Base-by-base conservation (phyloP, 2,888 invertebrate species). In the Junonia oenone region DNA sequence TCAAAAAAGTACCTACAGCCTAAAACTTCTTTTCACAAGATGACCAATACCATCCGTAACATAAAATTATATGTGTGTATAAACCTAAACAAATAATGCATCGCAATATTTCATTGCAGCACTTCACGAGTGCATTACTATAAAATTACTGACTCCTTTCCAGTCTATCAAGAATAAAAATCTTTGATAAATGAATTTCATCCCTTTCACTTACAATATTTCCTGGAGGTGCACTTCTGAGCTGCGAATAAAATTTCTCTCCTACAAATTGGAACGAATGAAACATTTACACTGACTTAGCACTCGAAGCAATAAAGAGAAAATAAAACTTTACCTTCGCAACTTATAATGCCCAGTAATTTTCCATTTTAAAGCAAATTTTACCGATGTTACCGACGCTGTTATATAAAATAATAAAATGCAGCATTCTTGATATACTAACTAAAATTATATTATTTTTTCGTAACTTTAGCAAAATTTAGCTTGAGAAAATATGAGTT, bases 101-200 rank as follows among this genome's bases (percentile, higher is more conserved):
- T 6, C 38, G 37, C 27, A 38, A 38, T 11, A 38, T 26, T 48
- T 31, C 26, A 19, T 19, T 19, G 38, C 5, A 40, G 17, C 4
- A 40, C 5, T 19, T 40, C 17, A 15, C 11, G 13, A 46, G 55
- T 48, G 59, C 60, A 55, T 58, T 60, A 56, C 55, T 31, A 22
- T 64, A 70, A 69, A 73, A 75, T 76, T 75, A 75, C 68, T 61
- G 70, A 70, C 72, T 74, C 69, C 68, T 69, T n/a, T n/a, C 11
- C 43, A 58, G 58, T 62, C 66, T 64, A 69, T 73, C 69, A 68
- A 64, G 64, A 61, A 63, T 65, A 62, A 62, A 64, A 62, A 66
- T 68, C 62, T 65, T 66, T 68, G 70, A 74, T 78, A 79, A 80
- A 78, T 76, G 71, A 71, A 78, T 74, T 78, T 73, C 68, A 66